These are phyloP conservation scores for Drosophila kepulauana DNA, from an alignment of 1,140 invertebrate species.

Conservation along the genomic window DNA sequence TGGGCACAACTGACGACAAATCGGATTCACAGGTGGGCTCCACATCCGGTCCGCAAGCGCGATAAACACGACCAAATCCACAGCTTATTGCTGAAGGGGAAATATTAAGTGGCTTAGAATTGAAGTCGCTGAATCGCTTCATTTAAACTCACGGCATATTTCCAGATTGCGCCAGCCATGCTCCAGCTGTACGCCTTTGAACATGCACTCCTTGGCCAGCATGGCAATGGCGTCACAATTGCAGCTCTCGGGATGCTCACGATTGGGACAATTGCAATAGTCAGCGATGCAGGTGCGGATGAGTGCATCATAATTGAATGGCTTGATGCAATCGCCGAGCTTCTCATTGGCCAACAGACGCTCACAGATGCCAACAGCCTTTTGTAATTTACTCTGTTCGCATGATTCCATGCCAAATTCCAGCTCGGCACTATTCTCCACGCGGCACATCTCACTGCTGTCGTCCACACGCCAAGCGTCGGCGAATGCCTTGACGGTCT, in stretches of 20 bases:
- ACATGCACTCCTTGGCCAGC: conserved; percentile 91
- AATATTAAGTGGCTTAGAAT: neutral
- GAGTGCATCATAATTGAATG: conserved; percentile 85
- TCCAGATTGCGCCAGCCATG: conserved; percentile 90
- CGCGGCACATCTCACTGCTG: conserved; percentile 68
- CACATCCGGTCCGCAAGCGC: conserved; percentile 88
- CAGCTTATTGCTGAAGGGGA: conserved; percentile 88
- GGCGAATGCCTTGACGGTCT: conserved; percentile 83
- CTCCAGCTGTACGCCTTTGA: conserved; percentile 88
- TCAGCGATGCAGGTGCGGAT: conserved; percentile 90
- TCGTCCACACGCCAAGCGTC: conserved; percentile 88
- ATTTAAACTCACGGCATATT: conserved; percentile 90
- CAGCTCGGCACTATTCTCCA: conserved; percentile 73
- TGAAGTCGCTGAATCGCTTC: too few species aligned
- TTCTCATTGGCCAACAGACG: conserved; percentile 88
- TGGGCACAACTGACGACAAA: conserved; percentile 52
- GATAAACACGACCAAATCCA: conserved; percentile 89
- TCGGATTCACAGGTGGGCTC: conserved; percentile 87
- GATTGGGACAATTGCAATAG: conserved; percentile 89
- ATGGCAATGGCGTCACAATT: conserved; percentile 91
- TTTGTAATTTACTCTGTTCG: conserved; percentile 80
- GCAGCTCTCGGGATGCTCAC: conserved; percentile 87
- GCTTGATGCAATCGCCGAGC: conserved; percentile 88
- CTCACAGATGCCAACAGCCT: conserved; percentile 88
- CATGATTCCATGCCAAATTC: conserved; percentile 70